Conservation (phyloP, 2,888 invertebrate genomes). For the Tupiocoris notatus region DNA sequence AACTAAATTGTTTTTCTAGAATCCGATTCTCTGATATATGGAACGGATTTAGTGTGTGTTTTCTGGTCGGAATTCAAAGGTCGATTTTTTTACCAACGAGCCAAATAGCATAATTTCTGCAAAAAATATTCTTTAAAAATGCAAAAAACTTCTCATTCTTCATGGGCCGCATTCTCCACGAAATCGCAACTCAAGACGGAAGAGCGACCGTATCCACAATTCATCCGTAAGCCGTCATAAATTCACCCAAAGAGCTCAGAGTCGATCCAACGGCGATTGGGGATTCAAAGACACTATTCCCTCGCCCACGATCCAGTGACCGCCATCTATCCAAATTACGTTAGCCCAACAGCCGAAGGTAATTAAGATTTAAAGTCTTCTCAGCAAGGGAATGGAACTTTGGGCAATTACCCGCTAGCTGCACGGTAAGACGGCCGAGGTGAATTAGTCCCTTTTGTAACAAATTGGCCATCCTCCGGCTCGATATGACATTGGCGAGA, state of each 20-base stretch:
- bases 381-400: slow-evolving; percentile 2
- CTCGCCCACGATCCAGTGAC: neutral
- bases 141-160: no score
- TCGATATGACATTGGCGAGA: no score
- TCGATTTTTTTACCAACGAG: no score
- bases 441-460: neutral
- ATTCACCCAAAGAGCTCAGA: neutral
- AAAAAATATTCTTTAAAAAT: no score
- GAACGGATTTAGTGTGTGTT: no score
- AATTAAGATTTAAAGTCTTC: slow-evolving; percentile 21
- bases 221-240: neutral
- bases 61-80: no score
- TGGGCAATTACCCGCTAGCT: neutral
- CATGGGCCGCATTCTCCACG: no score
- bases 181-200: neutral
- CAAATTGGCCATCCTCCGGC: neutral
- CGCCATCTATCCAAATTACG: slow-evolving; percentile 22
- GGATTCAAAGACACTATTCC: neutral
- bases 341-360: neutral
- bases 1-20: no score
- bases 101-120: no score
- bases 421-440: neutral
- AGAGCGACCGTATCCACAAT: neutral
- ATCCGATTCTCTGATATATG: no score
- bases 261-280: neutral